Evolutionary conservation across 2,797 vertebrate species (phyloP), one percentile per base, ranked within the genome.

Genomic region (Bucorvus abyssinicus): DNA sequence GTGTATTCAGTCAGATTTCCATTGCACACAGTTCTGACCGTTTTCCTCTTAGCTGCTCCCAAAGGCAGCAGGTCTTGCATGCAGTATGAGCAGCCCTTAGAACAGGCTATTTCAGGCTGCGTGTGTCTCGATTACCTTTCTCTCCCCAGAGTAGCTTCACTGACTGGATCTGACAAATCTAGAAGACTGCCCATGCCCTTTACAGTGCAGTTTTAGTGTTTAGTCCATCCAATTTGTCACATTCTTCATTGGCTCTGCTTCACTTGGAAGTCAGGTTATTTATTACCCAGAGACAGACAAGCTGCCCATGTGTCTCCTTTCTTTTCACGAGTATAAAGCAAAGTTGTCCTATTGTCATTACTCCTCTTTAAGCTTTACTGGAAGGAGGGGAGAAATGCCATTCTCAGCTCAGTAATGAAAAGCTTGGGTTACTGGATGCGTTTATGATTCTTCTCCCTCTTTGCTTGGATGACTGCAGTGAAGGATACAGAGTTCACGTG

Each of bases 1-100:
- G 3, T 36, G 3, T 38, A 13, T 78, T 45, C 0, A 49, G 47
- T 42, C 56, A 56, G 44, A 4, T 42, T 17, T 0, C 0, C 34
- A 4, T 5, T 63, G 30, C 19, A 6, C 2, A 8, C 17, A 4
- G 30, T 30, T 64, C 64, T 80, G 49, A 10, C 49, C 10, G 0
- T 53, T 77, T 40, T 77, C 42, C 34, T 64, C 52, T 52, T 7
- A 3, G 80, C 71, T 71, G 38, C 53, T 73, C 40, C 40, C 21
- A 8, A 9, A 69, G 67, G 4, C 2, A 1, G n/a, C 5, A 7
- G 8, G 10, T 63, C 34, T 59, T 27, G 1, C 29, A 3, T 9
- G 10, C 16, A 1, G 8, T 16, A 3, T 9, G 16, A 22, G 21
- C 63, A 56, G 52, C 30, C 50, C 45, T 26, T 16, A 18, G 23